Evolutionary conservation across 1,140 invertebrate species (phyloP).

Genomic region (Trichomalopsis sarcophagae): DNA sequence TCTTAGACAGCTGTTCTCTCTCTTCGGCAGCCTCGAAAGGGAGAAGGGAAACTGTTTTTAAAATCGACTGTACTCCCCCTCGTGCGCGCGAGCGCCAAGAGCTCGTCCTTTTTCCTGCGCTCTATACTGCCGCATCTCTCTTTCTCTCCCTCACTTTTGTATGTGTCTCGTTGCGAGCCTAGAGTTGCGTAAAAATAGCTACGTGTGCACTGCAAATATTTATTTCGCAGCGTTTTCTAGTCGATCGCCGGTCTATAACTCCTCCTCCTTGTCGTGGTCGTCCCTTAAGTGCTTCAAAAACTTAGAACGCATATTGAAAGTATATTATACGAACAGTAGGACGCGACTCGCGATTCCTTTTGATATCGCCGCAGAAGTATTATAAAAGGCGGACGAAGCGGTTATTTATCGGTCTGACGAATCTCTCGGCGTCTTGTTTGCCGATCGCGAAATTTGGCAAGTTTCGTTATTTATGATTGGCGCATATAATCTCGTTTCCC

Average conservation of each 20-base stretch:
- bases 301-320: neutral
- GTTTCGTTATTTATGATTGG: constrained; percentile 48
- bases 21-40: constrained; percentile 44
- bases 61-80: constrained; percentile 52
- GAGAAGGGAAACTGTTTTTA: constrained; percentile 62
- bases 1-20: constrained; percentile 64
- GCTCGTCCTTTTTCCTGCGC: neutral
- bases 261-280: neutral
- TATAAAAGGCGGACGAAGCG: neutral
- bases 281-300: neutral
- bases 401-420: constrained; percentile 44
- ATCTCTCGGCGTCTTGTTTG: constrained; percentile 23
- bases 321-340: neutral
- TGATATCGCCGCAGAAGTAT: constrained; percentile 6
- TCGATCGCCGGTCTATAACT: too few species aligned
- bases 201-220: neutral
- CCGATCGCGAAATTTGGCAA: constrained; percentile 49
- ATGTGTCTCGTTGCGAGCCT: constrained; percentile 36
- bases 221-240: neutral
- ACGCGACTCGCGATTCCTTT: neutral
- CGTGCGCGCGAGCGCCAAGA: neutral
- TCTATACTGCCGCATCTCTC: neutral
- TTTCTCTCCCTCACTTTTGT: neutral
- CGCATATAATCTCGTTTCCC: constrained; percentile 43
- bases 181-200: neutral